Evolutionary conservation across 2,797 vertebrate genomes (phyloP).

Genomic region (Eleutherodactylus coqui): DNA sequence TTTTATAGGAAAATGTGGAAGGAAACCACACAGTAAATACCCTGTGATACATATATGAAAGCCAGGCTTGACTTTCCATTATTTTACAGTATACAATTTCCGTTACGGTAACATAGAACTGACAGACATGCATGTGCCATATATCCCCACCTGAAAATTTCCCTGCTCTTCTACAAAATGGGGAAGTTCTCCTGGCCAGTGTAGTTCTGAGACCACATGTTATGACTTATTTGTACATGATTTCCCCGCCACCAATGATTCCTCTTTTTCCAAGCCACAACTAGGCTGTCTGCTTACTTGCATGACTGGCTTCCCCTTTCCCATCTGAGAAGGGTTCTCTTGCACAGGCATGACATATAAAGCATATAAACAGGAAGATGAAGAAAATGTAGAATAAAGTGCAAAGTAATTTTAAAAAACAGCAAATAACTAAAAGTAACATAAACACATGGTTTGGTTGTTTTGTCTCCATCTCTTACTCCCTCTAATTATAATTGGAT

Average conservation of each 20-base stretch:
- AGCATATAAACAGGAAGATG: neutral
- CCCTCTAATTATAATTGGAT: neutral
- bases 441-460: neutral
- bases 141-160: slow-evolving; percentile 11
- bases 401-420: neutral
- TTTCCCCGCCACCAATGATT: slow-evolving; percentile 47
- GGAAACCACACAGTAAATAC: no score
- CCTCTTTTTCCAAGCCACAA: slow-evolving; percentile 55
- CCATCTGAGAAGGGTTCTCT: slow-evolving; percentile 9
- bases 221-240: slow-evolving; percentile 33
- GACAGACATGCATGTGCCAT: neutral
- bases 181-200: slow-evolving; percentile 38
- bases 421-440: neutral
- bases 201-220: slow-evolving; percentile 27
- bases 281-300: slow-evolving; percentile 47
- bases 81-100: neutral
- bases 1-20: no score
- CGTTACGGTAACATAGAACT: neutral
- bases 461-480: neutral
- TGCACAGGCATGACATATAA: neutral
- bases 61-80: neutral
- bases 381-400: neutral
- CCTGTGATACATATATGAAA: neutral
- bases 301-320: slow-evolving; percentile 34
- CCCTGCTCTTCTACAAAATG: slow-evolving; percentile 14